phyloP scores from a whole-genome alignment of 2,797 vertebrate genomes.

The Lemur catta region DNA sequence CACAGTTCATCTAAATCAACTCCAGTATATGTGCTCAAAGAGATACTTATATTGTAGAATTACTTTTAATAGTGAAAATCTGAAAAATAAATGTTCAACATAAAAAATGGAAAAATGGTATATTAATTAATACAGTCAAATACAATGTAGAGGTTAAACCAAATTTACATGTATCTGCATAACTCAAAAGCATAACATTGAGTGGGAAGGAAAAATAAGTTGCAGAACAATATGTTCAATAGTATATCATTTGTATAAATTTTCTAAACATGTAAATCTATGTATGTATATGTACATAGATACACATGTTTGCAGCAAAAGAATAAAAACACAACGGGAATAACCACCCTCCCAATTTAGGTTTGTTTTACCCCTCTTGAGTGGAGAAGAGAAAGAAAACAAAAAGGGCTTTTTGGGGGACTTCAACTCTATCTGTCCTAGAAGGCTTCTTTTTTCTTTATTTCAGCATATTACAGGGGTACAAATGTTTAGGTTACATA shows the following conservation, averaged over 20 bases:
- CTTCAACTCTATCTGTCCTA: not conserved
- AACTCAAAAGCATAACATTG: not conserved
- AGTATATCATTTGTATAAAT: not conserved
- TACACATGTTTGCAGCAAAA: slow-evolving; percentile 15
- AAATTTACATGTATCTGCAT: not conserved
- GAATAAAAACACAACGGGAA: slow-evolving; percentile 15
- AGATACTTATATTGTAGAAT: not conserved
- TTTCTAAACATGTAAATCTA: slow-evolving; percentile 45
- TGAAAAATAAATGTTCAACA: slow-evolving; percentile 6
- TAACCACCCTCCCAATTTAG: slow-evolving; percentile 9
- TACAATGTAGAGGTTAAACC: not conserved
- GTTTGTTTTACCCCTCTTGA: not conserved
- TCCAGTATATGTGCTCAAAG: not conserved
- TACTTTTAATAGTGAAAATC: not conserved
- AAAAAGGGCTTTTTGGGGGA: not conserved
- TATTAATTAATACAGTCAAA: not conserved
- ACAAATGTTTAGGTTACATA: no score
- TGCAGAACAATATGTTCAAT: not conserved
- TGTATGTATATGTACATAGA: not conserved
- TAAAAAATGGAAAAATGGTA: not conserved
- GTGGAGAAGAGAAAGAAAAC: not conserved
- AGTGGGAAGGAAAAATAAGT: not conserved
- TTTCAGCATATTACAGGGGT: no score
- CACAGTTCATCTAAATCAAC: not conserved
- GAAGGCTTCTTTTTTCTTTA: not conserved